Evolutionary conservation across 2,888 invertebrate genomes (phyloP), one percentile per base, ranked within the genome.

Genomic region (Cinara cedri): DNA sequence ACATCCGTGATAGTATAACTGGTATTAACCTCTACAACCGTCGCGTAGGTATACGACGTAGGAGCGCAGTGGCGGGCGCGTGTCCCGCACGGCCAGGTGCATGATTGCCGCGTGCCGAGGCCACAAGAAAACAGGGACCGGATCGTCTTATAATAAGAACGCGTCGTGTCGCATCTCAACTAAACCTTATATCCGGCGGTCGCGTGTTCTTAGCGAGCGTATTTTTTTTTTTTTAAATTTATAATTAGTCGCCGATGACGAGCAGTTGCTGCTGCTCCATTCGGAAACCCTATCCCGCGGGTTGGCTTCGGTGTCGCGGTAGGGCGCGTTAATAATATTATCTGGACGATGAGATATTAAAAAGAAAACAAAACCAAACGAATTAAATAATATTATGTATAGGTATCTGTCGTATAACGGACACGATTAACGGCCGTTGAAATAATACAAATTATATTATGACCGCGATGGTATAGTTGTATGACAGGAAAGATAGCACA

Each of bases 121-220:
- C 62, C 34, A 6, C 6, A 54, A 54, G 54, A 63, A 63, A 62
- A 51, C 51, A 63, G 34, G 51, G 72, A 51, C 19, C 24, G 21
- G 42, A 16, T 10, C 75, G 75, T 75, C 65, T 65, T 46, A 9
- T 14, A 49, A 19, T 54, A 42, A 19, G 14, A 34, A 16, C 55
- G 46, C n/a, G 24, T 14, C 62, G 51, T 11, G 51, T 16, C 21
- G 24, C 68, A 46, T 68, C 68, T 57, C 68, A 49, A 60, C 68
- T 68, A 78, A 78, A 78, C 76, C 76, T 78, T 60, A 78, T 66
- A 78, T 78, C 76, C 76, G 76, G 76, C 34, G n/a, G 51, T 14
- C 14, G 54, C 26, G 63, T 75, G 46, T 51, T 42, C 26, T 14
- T n/a, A 34, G 26, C 11, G 1, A 13, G 34, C 34, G 34, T 6